Evolutionary conservation across 2,888 invertebrate species (phyloP).

Genomic region (Aquatica leii): DNA sequence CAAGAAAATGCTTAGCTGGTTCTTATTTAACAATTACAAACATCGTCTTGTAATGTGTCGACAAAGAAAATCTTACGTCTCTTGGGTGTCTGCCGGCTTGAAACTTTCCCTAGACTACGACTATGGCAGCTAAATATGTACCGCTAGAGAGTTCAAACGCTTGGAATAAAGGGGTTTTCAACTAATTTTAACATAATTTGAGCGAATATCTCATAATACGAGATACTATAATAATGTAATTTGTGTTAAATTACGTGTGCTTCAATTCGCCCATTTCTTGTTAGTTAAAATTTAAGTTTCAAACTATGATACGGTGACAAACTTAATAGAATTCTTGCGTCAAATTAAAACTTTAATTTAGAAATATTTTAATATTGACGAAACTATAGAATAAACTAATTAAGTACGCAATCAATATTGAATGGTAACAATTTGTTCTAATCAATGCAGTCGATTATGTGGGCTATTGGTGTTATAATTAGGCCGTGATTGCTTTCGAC

Average conservation of each 20-base stretch:
- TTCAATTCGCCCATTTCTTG: not conserved
- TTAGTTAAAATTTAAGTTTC: not conserved
- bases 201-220: slow-evolving; percentile 4
- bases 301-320: too few species aligned
- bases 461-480: slow-evolving; percentile 33
- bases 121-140: slow-evolving; percentile 9
- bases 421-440: slow-evolving; percentile 6
- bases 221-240: slow-evolving; percentile 11
- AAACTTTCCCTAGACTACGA: slow-evolving; percentile 5
- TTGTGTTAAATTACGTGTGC: slow-evolving; percentile 5
- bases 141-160: not conserved
- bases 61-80: not conserved
- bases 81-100: not conserved
- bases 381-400: slow-evolving; percentile 31
- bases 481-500: slow-evolving; percentile 35
- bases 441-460: slow-evolving; percentile 28
- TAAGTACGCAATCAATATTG: slow-evolving; percentile 27
- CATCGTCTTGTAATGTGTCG: not conserved
- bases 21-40: slow-evolving; percentile 5
- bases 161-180: slow-evolving; percentile 5
- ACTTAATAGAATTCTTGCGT: too few species aligned
- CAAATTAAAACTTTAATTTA: not conserved
- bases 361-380: not conserved
- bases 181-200: slow-evolving; percentile 9
- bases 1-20: not conserved